Base-by-base conservation (phyloP, 1,140 invertebrate genomes). In the Pinna nobilis region DNA sequence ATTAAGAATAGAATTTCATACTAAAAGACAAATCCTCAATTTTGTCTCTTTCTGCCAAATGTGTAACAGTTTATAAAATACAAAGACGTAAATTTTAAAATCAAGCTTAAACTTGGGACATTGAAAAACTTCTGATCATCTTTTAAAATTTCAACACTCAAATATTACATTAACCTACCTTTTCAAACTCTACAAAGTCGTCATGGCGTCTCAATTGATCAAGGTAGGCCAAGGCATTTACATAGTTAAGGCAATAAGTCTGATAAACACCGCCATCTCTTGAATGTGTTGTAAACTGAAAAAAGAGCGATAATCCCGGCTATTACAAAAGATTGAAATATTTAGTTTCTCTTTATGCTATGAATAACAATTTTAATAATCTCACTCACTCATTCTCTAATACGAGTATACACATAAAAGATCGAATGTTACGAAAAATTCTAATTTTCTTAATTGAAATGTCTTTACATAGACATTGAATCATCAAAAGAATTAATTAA, bases 101-200 rank as follows among this genome's bases (percentile, higher is more conserved):
- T n/a, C 23, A 23, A 7, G 0, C 13, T 5, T 23, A 53, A 53
- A 53, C 23, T 53, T n/a, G 50, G n/a, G 23, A 11, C 30, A 5
- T 28, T 20, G 15, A 23, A 53, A 28, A 53, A 15, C 9, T n/a
- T 20, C 3, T 53, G 18, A 33, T 59, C 6, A 0, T n/a, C n/a
- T n/a, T n/a, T n/a, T n/a, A n/a, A n/a, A n/a, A n/a, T n/a, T n/a
- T n/a, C n/a, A n/a, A n/a, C n/a, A 44, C 3, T 23, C n/a, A 9
- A 3, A 47, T 18, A 61, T 33, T n/a, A n/a, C n/a, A n/a, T n/a
- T n/a, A n/a, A 68, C 76, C 82, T 86, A 92, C 92, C 89, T 92
- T 92, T 88, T 93, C 92, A 86, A 92, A 93, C 82, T 93, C 92
- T 66, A 85, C 88, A 80, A 93, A 93, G 67, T 93, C 92, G 33